A percentile compares a stretch with the other conserved stretches of the same genome.
Conservation (phyloP, 2,888 invertebrate genomes). For the Caenorhabditis afra region DNA sequence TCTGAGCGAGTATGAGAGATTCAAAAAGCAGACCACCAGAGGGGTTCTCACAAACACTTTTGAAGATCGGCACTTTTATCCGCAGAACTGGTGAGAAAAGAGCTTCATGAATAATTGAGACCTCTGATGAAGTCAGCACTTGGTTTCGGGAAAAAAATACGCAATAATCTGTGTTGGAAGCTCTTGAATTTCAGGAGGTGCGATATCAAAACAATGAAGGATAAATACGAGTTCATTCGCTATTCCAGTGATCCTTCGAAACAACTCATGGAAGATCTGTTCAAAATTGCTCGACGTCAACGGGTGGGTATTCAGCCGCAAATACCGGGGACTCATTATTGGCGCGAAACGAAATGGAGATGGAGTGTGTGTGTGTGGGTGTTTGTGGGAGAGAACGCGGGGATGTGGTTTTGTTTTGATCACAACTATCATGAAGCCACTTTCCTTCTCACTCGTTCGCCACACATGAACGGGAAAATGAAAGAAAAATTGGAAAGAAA, state of each 20-base stretch:
- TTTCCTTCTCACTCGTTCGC: conserved; percentile 34
- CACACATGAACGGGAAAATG: conserved; percentile 3
- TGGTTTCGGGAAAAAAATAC: neutral
- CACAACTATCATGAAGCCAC: conserved; percentile 51
- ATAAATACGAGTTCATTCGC: conserved; percentile 65
- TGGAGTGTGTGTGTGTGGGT: too few relatives aligned
- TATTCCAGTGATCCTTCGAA: conserved; percentile 68
- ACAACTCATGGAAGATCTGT: conserved; percentile 60
- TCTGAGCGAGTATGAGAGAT: conserved; percentile 71
- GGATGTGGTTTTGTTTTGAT: conserved; percentile 43
- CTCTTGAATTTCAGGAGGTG: conserved; percentile 70
- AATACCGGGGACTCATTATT: conserved; percentile 37
- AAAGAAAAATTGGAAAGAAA: neutral
- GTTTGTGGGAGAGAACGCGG: too few relatives aligned
- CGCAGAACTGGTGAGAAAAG: conserved; percentile 74
- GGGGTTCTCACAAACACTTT: conserved; percentile 63
- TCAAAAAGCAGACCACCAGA: conserved; percentile 62
- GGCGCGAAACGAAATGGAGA: conserved; percentile 1
- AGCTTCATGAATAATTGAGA: conserved; percentile 35
- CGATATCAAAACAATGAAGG: conserved; percentile 61
- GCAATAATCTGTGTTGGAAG: neutral
- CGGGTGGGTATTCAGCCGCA: conserved; percentile 45
- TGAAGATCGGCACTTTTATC: conserved; percentile 77
- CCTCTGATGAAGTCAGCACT: conserved; percentile 4
- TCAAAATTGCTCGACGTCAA: conserved; percentile 58